Percentiles rank a stretch among this genome's conserved stretches.
Evolutionary conservation across 2,888 invertebrate genomes (phyloP).

Genomic region (Amphimallon solstitiale): DNA sequence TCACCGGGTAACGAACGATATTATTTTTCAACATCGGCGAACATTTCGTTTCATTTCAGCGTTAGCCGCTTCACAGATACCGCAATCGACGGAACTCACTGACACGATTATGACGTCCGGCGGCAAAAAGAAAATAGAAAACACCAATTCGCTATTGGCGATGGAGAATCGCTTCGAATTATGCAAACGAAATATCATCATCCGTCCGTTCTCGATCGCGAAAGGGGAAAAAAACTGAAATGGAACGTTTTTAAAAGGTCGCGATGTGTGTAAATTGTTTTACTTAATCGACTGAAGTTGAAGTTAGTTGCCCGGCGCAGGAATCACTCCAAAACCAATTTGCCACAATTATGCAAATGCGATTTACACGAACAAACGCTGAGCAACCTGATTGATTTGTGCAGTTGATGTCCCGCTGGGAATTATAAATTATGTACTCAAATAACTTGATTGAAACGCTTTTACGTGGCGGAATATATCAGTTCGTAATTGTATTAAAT

Average conservation of each 20-base stretch:
- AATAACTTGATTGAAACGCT: not conserved
- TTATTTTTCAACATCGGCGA: not conserved
- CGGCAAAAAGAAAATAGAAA: not conserved
- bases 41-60: not conserved
- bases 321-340: slow-evolving; percentile 5
- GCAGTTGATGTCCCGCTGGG: slow-evolving; percentile 27
- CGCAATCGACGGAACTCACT: too few species aligned
- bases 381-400: slow-evolving; percentile 10
- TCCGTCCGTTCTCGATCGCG: not conserved
- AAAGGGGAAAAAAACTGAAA: too few species aligned
- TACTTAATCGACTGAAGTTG: slow-evolving; percentile 1
- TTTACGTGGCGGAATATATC: too few species aligned
- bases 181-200: slow-evolving; percentile 19
- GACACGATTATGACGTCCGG: not conserved
- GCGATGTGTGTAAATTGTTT: not conserved
- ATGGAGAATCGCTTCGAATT: slow-evolving; percentile 1
- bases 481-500: too few species aligned
- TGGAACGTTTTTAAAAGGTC: not conserved
- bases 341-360: slow-evolving; percentile 25
- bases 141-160: not conserved
- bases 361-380: slow-evolving; percentile 1
- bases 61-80: not conserved
- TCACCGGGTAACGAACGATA: not conserved
- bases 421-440: not conserved
- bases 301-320: not conserved